Base-by-base conservation (phyloP, 1,140 invertebrate genomes). In the Holcopasites calliopsidis region DNA sequence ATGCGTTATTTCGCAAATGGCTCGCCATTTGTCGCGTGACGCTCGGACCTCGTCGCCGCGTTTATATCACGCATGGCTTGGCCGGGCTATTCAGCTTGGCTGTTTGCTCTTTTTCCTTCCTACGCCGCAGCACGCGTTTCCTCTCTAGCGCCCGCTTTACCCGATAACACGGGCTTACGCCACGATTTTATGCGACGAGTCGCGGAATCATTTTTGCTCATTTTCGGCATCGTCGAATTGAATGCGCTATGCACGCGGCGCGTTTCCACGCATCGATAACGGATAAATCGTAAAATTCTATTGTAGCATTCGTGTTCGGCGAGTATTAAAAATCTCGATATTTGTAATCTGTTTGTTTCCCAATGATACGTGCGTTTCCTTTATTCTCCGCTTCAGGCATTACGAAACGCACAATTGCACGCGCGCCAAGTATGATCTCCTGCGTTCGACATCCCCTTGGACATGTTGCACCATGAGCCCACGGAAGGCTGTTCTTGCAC, bases 1-100 rank as follows among this genome's bases (percentile, higher is more conserved):
- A 84, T 77, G 73, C 73, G 73, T 83, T 83, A 84, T 84, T 84
- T 84, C 77, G 77, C 81, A 83, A 83, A 84, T 83, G 77, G 77
- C 68, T 62, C 28, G 64, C 77, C 80, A 84, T 84, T 84, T 77
- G 82, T 83, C 73, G 77, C 47, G 58, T 62, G 52, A 57, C 50
- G 49, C 60, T 71, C 71, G 80, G 75, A 82, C 75, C 54, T 75
- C 49, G 73, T 60, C 65, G 35, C 54, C 58, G 23, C 64, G 72
- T 84, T 47, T 79, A 77, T 73, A 79, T 74, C 82, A 79, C 52
- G 72, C 52, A 71, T 76, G 69, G 71, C 55, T 77, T 77, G 49
- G 28, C 6, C 23, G 35, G 72, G 33, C 72, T 35, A 79, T 79
- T 74, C 61, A 75, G 23, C 54, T 23, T 35, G 54, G 38, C 6